A percentile compares a stretch with the other conserved stretches of the same genome.
Conservation (phyloP, 2,888 invertebrate genomes). For the Agrotis segetum region DNA sequence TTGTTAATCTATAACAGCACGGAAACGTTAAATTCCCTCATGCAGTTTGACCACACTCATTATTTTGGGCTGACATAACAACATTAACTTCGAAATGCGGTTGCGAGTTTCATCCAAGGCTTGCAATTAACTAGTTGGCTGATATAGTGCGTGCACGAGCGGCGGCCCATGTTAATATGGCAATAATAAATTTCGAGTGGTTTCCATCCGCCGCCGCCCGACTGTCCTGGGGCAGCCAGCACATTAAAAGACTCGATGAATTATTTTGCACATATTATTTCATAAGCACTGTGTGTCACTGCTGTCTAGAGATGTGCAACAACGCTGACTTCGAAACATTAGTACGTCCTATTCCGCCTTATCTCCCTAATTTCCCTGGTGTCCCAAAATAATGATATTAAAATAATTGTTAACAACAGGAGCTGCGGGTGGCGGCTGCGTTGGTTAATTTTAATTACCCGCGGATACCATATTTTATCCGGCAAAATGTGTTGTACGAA, state of each 20-base stretch:
- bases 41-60: constrained; percentile 78
- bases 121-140: constrained; percentile 88
- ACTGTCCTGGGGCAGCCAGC: constrained; percentile 71
- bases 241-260: constrained; percentile 81
- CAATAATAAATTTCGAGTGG: constrained; percentile 88
- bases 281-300: constrained; percentile 62
- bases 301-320: constrained; percentile 63
- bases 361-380: constrained; percentile 78
- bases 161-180: constrained; percentile 84
- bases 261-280: constrained; percentile 79
- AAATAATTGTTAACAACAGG: constrained; percentile 80
- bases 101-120: constrained; percentile 86
- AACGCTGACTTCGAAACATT: constrained; percentile 70
- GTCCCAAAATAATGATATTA: constrained; percentile 81
- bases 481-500: constrained; percentile 77
- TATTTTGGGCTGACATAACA: constrained; percentile 84
- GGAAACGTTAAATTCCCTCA: constrained; percentile 63
- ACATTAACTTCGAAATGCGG: constrained; percentile 87
- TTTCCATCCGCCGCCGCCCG: constrained; percentile 76
- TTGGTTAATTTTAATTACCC: constrained; percentile 86
- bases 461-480: constrained; percentile 83
- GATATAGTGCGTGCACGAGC: constrained; percentile 82
- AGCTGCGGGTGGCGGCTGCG: constrained; percentile 71
- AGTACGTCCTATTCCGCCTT: constrained; percentile 63
- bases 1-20: constrained; percentile 13